These are phyloP conservation scores for Parus major DNA, from an alignment of 2,113 vertebrate genomes.

Conservation along the genomic window DNA sequence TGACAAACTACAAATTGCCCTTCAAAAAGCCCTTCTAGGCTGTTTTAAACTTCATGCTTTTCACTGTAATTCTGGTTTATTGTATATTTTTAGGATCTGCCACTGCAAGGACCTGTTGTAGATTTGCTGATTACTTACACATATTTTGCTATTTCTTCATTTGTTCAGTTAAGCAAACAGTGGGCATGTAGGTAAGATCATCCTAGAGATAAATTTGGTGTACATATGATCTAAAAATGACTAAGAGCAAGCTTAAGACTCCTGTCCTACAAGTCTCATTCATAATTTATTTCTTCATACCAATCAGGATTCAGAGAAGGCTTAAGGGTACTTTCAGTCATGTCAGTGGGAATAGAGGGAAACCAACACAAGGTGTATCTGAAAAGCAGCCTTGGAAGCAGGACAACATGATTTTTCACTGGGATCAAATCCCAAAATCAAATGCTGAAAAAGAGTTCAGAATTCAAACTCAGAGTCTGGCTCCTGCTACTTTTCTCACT, in stretches of 20 bases:
- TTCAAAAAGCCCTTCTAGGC: neutral
- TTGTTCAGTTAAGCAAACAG: neutral
- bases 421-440: slow-evolving; percentile 10
- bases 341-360: neutral
- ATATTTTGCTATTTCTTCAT: neutral
- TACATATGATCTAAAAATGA: neutral
- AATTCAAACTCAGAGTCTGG: neutral
- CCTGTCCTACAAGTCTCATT: neutral
- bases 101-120: neutral
- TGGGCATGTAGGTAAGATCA: neutral
- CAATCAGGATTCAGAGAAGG: neutral
- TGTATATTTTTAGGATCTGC: neutral
- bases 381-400: neutral
- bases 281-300: neutral
- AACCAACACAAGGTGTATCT: neutral
- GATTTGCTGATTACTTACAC: neutral
- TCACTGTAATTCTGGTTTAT: neutral
- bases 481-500: neutral
- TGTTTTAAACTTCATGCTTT: neutral
- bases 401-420: neutral
- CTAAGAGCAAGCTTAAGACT: neutral
- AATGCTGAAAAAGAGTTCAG: neutral
- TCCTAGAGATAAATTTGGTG: neutral
- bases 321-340: neutral
- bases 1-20: neutral